phyloP scores from a whole-genome alignment of 2,888 invertebrate genomes.

The Gisinianus flammeolus region DNA sequence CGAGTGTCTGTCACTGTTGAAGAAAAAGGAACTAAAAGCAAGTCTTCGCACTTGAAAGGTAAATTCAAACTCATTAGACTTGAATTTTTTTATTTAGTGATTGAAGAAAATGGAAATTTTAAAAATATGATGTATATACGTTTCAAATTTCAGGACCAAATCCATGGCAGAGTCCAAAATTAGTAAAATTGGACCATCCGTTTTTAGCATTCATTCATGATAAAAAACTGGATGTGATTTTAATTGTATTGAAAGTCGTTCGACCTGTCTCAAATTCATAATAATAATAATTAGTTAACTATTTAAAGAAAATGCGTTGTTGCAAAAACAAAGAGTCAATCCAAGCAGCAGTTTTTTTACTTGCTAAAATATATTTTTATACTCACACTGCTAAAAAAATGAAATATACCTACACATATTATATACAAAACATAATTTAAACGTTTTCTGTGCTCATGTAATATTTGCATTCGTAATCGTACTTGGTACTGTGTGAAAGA shows the following conservation, averaged over 20 bases:
- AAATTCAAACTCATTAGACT: not conserved
- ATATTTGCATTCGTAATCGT: too few relatives aligned
- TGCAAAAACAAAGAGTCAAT: too few relatives aligned
- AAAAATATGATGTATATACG: not conserved
- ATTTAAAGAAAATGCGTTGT: too few relatives aligned
- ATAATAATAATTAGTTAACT: too few relatives aligned
- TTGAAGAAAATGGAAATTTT: not conserved
- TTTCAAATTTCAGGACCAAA: constrained; percentile 5
- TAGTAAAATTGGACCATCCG: constrained; percentile 31
- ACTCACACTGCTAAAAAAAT: too few relatives aligned
- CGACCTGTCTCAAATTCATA: constrained; percentile 7
- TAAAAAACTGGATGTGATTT: constrained; percentile 32
- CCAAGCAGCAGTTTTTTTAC: too few relatives aligned
- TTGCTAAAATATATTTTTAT: too few relatives aligned
- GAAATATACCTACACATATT: too few relatives aligned
- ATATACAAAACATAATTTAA: too few relatives aligned
- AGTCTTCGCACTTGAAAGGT: constrained; percentile 35
- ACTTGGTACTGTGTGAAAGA: too few relatives aligned
- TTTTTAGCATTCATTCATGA: constrained; percentile 41
- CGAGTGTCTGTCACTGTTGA: constrained; percentile 6
- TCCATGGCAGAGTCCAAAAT: constrained; percentile 12
- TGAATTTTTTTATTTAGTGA: not conserved
- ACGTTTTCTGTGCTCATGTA: too few relatives aligned
- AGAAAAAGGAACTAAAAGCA: constrained; percentile 34
- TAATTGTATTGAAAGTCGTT: constrained; percentile 26